Evolutionary conservation across 2,888 invertebrate genomes (phyloP).

Genomic region (Chloroclysta siterata): DNA sequence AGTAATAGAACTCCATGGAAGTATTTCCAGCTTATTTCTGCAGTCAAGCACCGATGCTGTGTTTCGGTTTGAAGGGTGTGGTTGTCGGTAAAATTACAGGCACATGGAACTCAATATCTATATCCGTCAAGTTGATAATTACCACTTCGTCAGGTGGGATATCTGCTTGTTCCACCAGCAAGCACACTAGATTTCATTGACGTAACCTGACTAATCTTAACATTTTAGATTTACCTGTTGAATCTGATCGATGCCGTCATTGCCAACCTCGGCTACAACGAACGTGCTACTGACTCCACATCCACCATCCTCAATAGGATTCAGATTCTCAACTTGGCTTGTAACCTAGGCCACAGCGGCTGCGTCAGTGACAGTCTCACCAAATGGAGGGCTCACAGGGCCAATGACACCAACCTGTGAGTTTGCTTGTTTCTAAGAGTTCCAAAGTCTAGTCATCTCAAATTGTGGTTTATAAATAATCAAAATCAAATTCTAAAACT

Average conservation of each 20-base stretch:
- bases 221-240: conserved; percentile 72
- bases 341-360: conserved; percentile 84
- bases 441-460: no score
- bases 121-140: no score
- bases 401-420: conserved; percentile 52
- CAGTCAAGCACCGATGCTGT: no score
- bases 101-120: no score
- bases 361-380: conserved; percentile 80
- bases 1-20: no score
- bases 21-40: no score
- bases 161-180: no score
- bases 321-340: conserved; percentile 86
- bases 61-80: no score
- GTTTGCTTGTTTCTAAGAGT: conserved; percentile 33
- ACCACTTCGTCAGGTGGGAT: no score
- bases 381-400: conserved; percentile 63
- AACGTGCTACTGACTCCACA: conserved; percentile 71
- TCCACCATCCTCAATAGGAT: conserved; percentile 85
- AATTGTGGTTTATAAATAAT: no score
- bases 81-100: no score
- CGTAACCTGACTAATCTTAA: not conserved
- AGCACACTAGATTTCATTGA: not conserved
- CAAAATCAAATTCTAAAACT: no score
- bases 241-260: conserved; percentile 76
- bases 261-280: conserved; percentile 79